Base-by-base conservation (phyloP, 2,113 vertebrate genomes). In the Merops nubicus region DNA sequence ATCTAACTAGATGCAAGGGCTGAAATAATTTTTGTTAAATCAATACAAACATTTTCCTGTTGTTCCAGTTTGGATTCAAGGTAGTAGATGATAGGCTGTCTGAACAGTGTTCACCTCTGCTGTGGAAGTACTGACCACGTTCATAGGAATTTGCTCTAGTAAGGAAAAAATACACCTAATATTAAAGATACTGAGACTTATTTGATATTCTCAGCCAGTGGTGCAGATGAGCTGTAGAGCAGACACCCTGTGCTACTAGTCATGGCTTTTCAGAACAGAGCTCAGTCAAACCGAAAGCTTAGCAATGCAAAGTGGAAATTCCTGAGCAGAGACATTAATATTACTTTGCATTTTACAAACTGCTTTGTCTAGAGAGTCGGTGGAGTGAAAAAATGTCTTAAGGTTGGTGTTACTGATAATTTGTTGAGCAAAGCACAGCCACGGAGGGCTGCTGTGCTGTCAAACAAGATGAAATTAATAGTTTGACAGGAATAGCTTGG, bases 331-430 rank as follows among this genome's bases (percentile, higher is more conserved):
- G 78, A 57, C 86, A 67, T 95, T 91, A 84, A 93, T 94, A 92
- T 85, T 75, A 45, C 86, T 95, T 96, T 93, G 83, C 88, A 75
- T 94, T 92, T 95, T 94, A 92, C 92, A 93, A 93, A 90, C 70
- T 85, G 85, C 79, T 68, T 94, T 82, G 94, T 83, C 82, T 67
- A 75, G 78, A 74, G 82, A 95, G 90, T 75, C 16, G 3, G 26
- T 84, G 90, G 85, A 94, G 87, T 79, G 94, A 91, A 88, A 88
- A 72, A 73, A 81, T 85, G 73, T 93, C 88, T 78, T 84, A 60
- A 93, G 95, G 93, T 82, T 87, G 86, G 65, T 88, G 93, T 93
- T 91, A 86, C 64, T 68, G 76, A 72, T 92, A 74, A 91, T 97
- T 95, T 89, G 83, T 95, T 91, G 79, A 78, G 88, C 38, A 80